Percentiles rank a stretch among this genome's conserved stretches.
phyloP scores from a whole-genome alignment of 1,140 invertebrate species.

The Drosophila oshimai region DNA sequence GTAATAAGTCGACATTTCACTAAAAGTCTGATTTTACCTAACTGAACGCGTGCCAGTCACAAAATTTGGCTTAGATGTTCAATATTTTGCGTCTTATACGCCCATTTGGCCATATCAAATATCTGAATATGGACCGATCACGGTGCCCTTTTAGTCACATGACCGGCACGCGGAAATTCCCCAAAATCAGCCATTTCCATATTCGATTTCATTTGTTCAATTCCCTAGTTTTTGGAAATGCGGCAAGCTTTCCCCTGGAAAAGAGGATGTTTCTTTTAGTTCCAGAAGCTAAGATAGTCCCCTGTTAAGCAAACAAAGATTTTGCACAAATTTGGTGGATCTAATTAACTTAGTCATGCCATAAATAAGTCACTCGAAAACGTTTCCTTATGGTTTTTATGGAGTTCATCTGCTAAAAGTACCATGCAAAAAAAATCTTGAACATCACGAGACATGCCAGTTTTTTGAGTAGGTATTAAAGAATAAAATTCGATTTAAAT shows the following conservation, averaged over 20 bases:
- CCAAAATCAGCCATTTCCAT: constrained; percentile 12
- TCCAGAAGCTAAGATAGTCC: neutral
- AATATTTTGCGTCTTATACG: neutral
- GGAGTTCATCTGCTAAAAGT: neutral
- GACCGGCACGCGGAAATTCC: constrained; percentile 36
- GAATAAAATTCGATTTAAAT: constrained; percentile 30
- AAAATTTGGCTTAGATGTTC: constrained; percentile 3
- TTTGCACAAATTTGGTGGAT: constrained; percentile 1
- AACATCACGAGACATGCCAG: neutral
- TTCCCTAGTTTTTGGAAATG: neutral
- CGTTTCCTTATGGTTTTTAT: constrained; percentile 20
- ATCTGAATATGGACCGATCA: constrained; percentile 1
- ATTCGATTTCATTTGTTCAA: neutral
- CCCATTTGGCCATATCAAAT: neutral
- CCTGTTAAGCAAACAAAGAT: neutral
- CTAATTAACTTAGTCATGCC: constrained; percentile 16
- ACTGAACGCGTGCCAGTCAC: constrained; percentile 29
- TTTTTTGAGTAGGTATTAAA: neutral
- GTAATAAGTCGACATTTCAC: neutral
- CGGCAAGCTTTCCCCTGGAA: neutral
- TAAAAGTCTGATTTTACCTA: neutral
- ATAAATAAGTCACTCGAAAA: constrained; percentile 11
- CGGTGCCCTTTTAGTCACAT: constrained; percentile 11
- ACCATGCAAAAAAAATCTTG: constrained; percentile 7
- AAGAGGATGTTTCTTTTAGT: neutral